A percentile compares a stretch with the other conserved stretches of the same genome.
These are phyloP conservation scores for Stichodactyla mertensii DNA, from an alignment of 64 coral and sea anemone genomes.

Conservation along the genomic window DNA sequence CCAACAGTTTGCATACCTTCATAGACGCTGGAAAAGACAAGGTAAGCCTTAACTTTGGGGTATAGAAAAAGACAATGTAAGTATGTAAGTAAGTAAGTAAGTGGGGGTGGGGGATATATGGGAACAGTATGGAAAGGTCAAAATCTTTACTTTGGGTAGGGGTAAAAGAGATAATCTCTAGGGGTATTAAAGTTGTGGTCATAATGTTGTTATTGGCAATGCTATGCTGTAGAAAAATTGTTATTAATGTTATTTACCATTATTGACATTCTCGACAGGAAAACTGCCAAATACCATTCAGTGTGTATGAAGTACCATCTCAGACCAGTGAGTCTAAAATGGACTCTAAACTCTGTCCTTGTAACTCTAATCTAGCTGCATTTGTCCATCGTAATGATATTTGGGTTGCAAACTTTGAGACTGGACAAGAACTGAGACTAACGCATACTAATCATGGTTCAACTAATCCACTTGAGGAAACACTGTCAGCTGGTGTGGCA, in stretches of 20 bases:
- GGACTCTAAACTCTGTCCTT: slow-evolving; percentile 96
- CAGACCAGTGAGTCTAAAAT: slow-evolving; percentile 81
- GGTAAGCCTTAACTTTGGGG: too few species aligned
- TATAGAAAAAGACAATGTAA: too few species aligned
- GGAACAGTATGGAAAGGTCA: too few species aligned
- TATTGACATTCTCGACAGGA: neutral
- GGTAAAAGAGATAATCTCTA: neutral
- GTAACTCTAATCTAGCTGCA: slow-evolving; percentile 83
- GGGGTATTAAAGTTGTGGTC: too few species aligned
- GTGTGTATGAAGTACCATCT: slow-evolving; percentile 61
- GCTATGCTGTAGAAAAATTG: too few species aligned
- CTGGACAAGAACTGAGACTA: slow-evolving; percentile 72
- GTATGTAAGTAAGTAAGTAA: too few species aligned
- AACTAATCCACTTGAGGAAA: slow-evolving; percentile 73
- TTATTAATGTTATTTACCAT: too few species aligned
- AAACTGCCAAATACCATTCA: neutral
- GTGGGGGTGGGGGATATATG: too few species aligned
- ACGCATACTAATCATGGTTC: slow-evolving; percentile 80
- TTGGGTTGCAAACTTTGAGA: slow-evolving; percentile 78
- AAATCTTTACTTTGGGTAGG: neutral
- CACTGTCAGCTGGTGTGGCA: slow-evolving; percentile 87
- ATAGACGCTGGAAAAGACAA: neutral
- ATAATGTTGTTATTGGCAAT: too few species aligned
- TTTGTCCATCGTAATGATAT: slow-evolving; percentile 98
- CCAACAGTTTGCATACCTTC: slow-evolving; percentile 82